Evolutionary conservation across 1,140 invertebrate genomes (phyloP), one percentile per base, ranked within the genome.

Genomic region (Leucophenga varia): DNA sequence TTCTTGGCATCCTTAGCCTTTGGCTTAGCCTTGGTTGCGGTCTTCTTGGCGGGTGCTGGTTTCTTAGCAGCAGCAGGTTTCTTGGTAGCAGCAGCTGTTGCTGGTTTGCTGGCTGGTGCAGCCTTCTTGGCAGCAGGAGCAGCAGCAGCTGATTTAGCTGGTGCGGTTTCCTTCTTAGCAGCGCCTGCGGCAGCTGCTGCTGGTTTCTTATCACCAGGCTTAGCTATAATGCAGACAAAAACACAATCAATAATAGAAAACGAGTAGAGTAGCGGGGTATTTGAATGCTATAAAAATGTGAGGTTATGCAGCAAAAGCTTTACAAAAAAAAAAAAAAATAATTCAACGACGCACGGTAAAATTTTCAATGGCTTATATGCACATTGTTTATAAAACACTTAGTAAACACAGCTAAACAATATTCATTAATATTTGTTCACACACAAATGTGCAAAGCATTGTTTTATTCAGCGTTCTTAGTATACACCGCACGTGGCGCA

Each of bases 1-100:
- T 86, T 86, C 10, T 79, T 76, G 47, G 79, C 78, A 45, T 74
- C 72, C 57, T 8, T 47, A 47, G 82, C 79, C 68, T 83, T 87
- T 2, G 84, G 81, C 69, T 87, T 88, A 2, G 82, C 76, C 52
- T 79, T 78, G 49, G 49, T 49, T 18, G 48, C 49, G 19, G 61
- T 46, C 16, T 63, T 59, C 54, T 73, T 76, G 55, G 79, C 77
- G 12, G 77, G 74, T 48, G 78, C 59, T 22, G 67, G 53, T 36
- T 67, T 74, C 42, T 61, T 60, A 13, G 43, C 49, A 31, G 58
- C 56, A 36, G 54, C 41, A 38, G 32, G 8, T 38, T 67, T 71
- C 51, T 71, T 75, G 48, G 80, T 77, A 12, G 76, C 75, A 49
- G 78, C 61, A 28, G 52, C 49, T 42, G 55, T 60, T 14, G 54